Evolutionary conservation across 1,140 invertebrate genomes (phyloP).

Genomic region (Ceratina australensis): DNA sequence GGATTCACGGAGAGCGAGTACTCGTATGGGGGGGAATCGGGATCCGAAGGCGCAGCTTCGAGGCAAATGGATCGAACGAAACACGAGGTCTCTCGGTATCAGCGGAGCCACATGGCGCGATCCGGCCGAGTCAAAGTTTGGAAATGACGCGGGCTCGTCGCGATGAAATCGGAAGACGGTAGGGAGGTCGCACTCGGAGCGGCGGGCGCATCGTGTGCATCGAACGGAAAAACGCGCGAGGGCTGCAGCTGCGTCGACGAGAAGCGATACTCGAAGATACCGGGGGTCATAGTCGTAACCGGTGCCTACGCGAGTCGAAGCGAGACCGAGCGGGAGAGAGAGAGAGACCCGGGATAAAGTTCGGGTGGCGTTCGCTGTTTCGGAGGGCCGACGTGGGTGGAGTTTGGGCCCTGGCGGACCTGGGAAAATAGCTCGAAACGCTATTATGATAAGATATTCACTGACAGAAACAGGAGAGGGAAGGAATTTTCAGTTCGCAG

Average conservation of each 20-base stretch:
- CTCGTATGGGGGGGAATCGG: too few relatives aligned
- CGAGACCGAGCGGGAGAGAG: too few relatives aligned
- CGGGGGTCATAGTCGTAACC: slow-evolving; percentile 47
- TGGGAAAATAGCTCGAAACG: slow-evolving; percentile 33
- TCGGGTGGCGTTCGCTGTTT: slow-evolving; percentile 19
- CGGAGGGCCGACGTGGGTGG: slow-evolving; percentile 22
- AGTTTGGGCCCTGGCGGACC: slow-evolving; percentile 24
- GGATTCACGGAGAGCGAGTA: too few relatives aligned
- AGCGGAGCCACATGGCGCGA: slow-evolving; percentile 21
- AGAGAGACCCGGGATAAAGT: neutral
- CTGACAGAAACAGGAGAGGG: slow-evolving; percentile 70
- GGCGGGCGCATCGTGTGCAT: slow-evolving; percentile 36
- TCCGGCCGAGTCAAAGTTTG: slow-evolving; percentile 16
- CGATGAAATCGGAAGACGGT: slow-evolving; percentile 4
- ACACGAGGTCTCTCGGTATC: slow-evolving; percentile 13
- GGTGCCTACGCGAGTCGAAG: neutral
- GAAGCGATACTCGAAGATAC: slow-evolving; percentile 45
- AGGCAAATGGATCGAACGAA: neutral
- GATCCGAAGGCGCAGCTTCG: neutral
- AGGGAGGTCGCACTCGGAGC: slow-evolving; percentile 20
- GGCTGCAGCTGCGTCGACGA: slow-evolving; percentile 35
- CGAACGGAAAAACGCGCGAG: slow-evolving; percentile 40
- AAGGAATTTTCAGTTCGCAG: slow-evolving; percentile 66
- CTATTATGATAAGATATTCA: slow-evolving; percentile 76
- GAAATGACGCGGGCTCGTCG: slow-evolving; percentile 18